Conservation (phyloP, 2,888 invertebrate genomes). For the Platycheirus rosarum region DNA sequence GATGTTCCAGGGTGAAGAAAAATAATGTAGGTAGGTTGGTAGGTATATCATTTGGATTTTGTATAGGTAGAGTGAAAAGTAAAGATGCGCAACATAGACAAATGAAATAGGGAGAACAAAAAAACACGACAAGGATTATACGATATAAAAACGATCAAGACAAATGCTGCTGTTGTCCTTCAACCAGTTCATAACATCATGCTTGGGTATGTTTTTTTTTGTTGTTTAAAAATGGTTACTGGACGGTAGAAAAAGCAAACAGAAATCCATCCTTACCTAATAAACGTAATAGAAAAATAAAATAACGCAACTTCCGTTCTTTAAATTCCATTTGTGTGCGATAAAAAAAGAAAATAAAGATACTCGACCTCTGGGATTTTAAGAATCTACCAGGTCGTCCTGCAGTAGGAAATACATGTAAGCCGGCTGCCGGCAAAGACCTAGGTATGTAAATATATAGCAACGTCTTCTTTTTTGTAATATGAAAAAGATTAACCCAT, state of each 20-base stretch:
- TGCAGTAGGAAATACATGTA: no score
- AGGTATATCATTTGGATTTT: constrained; percentile 46
- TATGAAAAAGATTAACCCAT: no score
- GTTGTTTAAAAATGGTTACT: not conserved
- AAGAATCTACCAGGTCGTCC: constrained; percentile 1
- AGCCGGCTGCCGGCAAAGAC: no score
- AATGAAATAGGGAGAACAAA: constrained; percentile 16
- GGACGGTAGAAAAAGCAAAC: constrained; percentile 5
- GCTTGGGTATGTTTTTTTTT: no score
- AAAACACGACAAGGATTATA: constrained; percentile 24
- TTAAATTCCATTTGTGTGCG: constrained; percentile 48
- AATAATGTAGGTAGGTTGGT: constrained; percentile 47
- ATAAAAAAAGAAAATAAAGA: constrained; percentile 16
- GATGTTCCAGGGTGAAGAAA: constrained; percentile 47
- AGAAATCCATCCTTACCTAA: constrained; percentile 22
- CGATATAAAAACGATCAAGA: constrained; percentile 58
- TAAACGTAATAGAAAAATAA: constrained; percentile 43
- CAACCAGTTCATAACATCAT: constrained; percentile 17
- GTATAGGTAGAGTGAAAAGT: constrained; percentile 1
- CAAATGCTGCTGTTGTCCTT: constrained; percentile 51
- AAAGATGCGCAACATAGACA: no score
- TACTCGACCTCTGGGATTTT: constrained; percentile 4
- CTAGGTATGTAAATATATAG: no score
- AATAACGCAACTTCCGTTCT: constrained; percentile 57
- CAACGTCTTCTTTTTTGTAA: no score